Evolutionary conservation across 2,797 vertebrate genomes (phyloP).

Genomic region (Sebastes steindachneri): DNA sequence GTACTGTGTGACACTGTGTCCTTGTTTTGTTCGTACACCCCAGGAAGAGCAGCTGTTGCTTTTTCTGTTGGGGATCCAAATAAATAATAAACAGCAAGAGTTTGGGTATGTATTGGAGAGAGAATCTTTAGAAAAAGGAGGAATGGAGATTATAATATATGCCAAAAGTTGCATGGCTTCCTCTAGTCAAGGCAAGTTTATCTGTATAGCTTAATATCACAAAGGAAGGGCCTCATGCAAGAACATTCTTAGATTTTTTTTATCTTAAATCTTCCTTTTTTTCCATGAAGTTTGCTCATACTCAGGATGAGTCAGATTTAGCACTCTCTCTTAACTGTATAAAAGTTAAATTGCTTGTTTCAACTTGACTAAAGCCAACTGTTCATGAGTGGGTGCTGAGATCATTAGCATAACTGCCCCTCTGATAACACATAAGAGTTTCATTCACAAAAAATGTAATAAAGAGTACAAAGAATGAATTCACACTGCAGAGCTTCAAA

Average conservation of each 20-base stretch:
- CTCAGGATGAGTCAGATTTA: background rate
- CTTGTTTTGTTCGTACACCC: constrained; percentile 30
- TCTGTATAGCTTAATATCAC: background rate
- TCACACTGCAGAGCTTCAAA: background rate
- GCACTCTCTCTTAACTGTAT: background rate
- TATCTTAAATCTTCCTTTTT: background rate
- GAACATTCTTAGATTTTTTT: background rate
- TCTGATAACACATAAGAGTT: background rate
- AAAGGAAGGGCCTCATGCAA: background rate
- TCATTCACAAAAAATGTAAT: background rate
- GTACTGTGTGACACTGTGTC: constrained; percentile 13
- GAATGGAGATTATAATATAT: background rate
- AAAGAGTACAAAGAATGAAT: background rate
- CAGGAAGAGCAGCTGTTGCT: constrained; percentile 30
- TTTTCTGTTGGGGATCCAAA: constrained; percentile 23
- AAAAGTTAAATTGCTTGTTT: background rate
- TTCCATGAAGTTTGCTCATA: background rate
- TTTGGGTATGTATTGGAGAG: background rate
- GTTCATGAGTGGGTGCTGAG: background rate
- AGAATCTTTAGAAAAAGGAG: background rate
- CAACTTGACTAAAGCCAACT: background rate
- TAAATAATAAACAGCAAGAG: constrained; percentile 15
- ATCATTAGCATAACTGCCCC: background rate
- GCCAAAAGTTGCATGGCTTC: background rate
- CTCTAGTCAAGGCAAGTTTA: background rate